Evolutionary conservation across 2,888 invertebrate genomes (phyloP).

Genomic region (Drosophila meridionalis): DNA sequence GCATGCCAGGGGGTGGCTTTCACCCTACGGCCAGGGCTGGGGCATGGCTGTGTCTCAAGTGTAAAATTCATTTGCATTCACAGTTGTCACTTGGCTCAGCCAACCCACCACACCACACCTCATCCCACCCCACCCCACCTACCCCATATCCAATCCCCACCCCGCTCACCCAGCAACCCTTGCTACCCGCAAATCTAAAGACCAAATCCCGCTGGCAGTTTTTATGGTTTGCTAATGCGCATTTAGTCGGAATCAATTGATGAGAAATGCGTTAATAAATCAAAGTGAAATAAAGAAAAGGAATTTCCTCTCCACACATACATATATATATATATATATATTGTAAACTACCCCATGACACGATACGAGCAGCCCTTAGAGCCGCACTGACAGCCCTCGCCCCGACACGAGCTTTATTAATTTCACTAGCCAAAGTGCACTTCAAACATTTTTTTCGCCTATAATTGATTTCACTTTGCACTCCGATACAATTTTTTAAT

Average conservation of each 20-base stretch:
- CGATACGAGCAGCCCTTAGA: background rate
- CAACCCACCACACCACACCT: background rate
- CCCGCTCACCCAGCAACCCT: background rate
- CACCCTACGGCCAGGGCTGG: background rate
- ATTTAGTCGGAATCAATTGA: slow-evolving; percentile 71
- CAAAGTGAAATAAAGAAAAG: slow-evolving; percentile 24
- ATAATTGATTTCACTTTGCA: slow-evolving; percentile 74
- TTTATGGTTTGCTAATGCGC: slow-evolving; percentile 71
- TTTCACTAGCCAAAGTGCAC: slow-evolving; percentile 59
- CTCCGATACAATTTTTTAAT: slow-evolving; percentile 45
- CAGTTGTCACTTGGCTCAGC: slow-evolving; percentile 48
- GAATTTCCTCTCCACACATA: background rate
- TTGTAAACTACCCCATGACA: slow-evolving; percentile 13
- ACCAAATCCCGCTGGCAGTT: slow-evolving; percentile 22
- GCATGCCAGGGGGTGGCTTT: background rate
- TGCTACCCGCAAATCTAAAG: background rate
- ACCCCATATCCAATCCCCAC: background rate
- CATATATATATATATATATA: too few relatives aligned
- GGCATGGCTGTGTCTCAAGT: slow-evolving; percentile 62
- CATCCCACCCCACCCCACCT: background rate
- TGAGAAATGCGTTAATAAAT: slow-evolving; percentile 71
- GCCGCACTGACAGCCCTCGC: background rate
- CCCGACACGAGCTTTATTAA: slow-evolving; percentile 57
- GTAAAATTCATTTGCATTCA: slow-evolving; percentile 77
- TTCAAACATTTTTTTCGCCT: slow-evolving; percentile 51